Evolutionary conservation across 2,888 invertebrate species (phyloP), one percentile per base, ranked within the genome.

Genomic region (Pristionchus fissidentatus): DNA sequence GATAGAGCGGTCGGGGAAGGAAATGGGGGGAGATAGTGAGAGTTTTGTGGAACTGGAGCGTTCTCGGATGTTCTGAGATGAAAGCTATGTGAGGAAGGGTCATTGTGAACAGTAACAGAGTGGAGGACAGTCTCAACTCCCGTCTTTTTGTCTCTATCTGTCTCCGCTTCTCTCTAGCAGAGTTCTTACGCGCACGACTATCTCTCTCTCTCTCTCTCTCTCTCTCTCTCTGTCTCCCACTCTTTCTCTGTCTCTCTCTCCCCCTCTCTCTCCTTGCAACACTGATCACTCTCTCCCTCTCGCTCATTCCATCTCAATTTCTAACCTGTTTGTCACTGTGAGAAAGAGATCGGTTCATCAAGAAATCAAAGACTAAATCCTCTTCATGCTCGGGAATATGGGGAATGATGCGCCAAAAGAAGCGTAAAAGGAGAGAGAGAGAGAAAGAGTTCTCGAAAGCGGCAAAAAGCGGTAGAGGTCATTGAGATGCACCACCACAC

Each of bases 341-440:
- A 70, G 62, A n/a, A 26, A n/a, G 70, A 43, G 70, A 70, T 70
- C 70, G 70, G 70, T 70, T 70, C 70, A 70, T 70, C 70, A 70
- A 70, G 70, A 70, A 70, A 70, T 70, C 70, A 70, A 70, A 70
- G 70, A 10, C 41, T n/a, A n/a, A n/a, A n/a, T 4, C 70, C 26
- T 70, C 70, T 10, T 38, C 70, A 70, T n/a, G n/a, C n/a, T n/a
- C n/a, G n/a, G n/a, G n/a, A 70, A 70, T 70, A 70, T 70, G 22
- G 26, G 41, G 70, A n/a, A 41, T 70, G 41, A 70, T n/a, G 70
- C 70, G 22, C 70, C 38, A 66, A 41, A 70, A 43, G 26, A 41
- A 38, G 35, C 66, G 60, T 38, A n/a, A 32, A 41, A 70, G 41
- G 26, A 70, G 41, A n/a, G 38, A 26, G 19, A 70, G 70, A n/a